Percentiles rank a stretch among this genome's conserved stretches.
Conservation (phyloP, 2,888 invertebrate genomes). For the Syrista parreyssii region DNA sequence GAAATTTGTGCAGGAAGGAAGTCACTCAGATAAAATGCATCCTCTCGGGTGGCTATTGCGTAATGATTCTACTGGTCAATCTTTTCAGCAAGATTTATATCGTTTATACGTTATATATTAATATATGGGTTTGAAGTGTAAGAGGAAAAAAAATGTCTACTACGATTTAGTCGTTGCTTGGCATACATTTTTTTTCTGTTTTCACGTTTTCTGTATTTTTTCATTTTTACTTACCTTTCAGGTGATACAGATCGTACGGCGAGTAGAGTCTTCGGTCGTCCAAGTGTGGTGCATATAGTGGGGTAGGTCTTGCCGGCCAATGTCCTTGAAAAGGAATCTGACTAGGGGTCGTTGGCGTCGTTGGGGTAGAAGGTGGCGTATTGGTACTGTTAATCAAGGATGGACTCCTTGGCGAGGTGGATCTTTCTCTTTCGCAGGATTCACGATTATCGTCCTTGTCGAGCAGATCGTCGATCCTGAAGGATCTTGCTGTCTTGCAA, state of each 20-base stretch:
- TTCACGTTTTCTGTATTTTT: background rate
- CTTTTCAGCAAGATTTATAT: background rate
- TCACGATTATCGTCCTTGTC: constrained; percentile 5
- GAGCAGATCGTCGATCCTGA: constrained; percentile 19
- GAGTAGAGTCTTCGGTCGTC: constrained; percentile 14
- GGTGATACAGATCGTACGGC: constrained; percentile 13
- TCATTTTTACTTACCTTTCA: constrained; percentile 7
- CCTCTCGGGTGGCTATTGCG: background rate
- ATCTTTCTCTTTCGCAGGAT: constrained; percentile 12
- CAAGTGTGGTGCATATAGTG: constrained; percentile 13
- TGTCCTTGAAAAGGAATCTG: constrained; percentile 15
- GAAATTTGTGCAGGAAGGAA: constrained; percentile 10
- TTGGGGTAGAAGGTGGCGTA: constrained; percentile 10
- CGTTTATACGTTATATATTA: background rate
- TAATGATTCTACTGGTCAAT: background rate
- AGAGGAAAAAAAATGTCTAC: background rate
- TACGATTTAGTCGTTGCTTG: background rate
- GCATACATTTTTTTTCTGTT: background rate
- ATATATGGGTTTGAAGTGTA: no score
- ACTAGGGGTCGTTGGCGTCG: constrained; percentile 9
- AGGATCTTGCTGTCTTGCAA: constrained; percentile 21
- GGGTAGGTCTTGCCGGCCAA: constrained; percentile 20
- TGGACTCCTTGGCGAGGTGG: constrained; percentile 6
- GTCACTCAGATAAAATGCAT: constrained; percentile 15
- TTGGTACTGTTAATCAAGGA: background rate